Percentiles rank a stretch among this genome's conserved stretches.
Evolutionary conservation across 2,888 invertebrate species (phyloP).

Genomic region (Orthosia gothica): DNA sequence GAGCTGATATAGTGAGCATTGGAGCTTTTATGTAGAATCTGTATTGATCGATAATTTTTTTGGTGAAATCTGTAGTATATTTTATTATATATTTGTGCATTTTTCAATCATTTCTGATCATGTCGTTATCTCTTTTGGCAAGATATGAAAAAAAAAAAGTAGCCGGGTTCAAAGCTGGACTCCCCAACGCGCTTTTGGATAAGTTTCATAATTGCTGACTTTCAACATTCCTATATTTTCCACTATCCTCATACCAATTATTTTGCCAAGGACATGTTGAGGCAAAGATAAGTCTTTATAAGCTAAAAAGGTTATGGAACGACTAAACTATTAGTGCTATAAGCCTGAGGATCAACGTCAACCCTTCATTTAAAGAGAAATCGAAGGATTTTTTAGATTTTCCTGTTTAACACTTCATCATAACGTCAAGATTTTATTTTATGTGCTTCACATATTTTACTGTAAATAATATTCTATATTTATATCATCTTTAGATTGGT

Average conservation of each 20-base stretch:
- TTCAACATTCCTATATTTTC: not conserved
- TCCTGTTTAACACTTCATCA: not conserved
- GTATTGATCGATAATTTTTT: no score
- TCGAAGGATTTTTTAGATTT: not conserved
- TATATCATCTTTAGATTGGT: slow-evolving; percentile 72
- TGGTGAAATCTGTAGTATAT: not conserved
- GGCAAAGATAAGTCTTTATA: not conserved
- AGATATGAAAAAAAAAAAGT: not conserved
- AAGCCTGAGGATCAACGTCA: slow-evolving; percentile 3
- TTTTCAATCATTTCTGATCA: no score
- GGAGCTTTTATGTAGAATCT: not conserved
- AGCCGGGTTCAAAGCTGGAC: not conserved
- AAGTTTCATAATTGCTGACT: not conserved
- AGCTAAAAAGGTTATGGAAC: not conserved
- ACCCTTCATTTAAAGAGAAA: not conserved
- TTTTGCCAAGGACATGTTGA: not conserved
- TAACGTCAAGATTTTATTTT: not conserved
- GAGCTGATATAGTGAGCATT: not conserved
- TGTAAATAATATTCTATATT: not conserved
- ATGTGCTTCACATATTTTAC: not conserved
- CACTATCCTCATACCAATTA: not conserved
- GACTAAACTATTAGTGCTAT: not conserved
- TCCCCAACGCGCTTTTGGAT: not conserved
- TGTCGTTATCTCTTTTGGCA: not conserved
- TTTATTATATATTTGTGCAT: no score